Evolutionary conservation across 1,140 invertebrate genomes (phyloP).

Genomic region (Drosophila eugracilis): DNA sequence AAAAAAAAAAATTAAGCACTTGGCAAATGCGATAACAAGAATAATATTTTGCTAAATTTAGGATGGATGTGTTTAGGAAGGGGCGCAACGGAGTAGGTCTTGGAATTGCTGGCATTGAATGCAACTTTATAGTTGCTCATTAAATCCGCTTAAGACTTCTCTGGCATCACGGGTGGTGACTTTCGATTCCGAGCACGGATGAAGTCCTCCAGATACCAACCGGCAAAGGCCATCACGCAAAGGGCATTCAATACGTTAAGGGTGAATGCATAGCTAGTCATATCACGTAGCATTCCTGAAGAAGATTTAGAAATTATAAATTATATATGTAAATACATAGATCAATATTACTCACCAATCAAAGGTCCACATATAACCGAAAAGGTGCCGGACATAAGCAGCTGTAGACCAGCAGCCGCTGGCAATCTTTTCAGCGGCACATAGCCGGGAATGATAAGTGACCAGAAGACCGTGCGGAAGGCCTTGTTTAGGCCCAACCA

Average conservation of each 20-base stretch:
- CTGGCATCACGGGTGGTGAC: slow-evolving; percentile 31
- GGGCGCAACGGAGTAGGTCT: neutral
- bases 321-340: neutral
- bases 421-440: slow-evolving; percentile 88
- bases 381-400: slow-evolving; percentile 87
- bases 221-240: slow-evolving; percentile 63
- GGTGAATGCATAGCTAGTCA: slow-evolving; percentile 86
- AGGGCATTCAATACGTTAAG: slow-evolving; percentile 87
- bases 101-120: slow-evolving; percentile 6
- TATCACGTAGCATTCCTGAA: slow-evolving; percentile 87
- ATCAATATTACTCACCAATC: slow-evolving; percentile 85
- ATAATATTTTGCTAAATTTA: slow-evolving; percentile 57
- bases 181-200: slow-evolving; percentile 55
- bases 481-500: slow-evolving; percentile 88
- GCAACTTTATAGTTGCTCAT: neutral
- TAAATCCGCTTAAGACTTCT: neutral
- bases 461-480: slow-evolving; percentile 88
- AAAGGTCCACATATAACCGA: slow-evolving; percentile 87
- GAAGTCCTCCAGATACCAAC: slow-evolving; percentile 74
- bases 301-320: neutral
- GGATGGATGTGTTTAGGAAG: slow-evolving; percentile 30
- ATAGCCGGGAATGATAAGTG: slow-evolving; percentile 88
- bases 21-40: slow-evolving; percentile 45
- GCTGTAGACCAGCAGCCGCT: slow-evolving; percentile 87
- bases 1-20: slow-evolving; percentile 39